phyloP scores from a whole-genome alignment of 1,140 invertebrate genomes.

The Pseudomyrmex dendroicus region DNA sequence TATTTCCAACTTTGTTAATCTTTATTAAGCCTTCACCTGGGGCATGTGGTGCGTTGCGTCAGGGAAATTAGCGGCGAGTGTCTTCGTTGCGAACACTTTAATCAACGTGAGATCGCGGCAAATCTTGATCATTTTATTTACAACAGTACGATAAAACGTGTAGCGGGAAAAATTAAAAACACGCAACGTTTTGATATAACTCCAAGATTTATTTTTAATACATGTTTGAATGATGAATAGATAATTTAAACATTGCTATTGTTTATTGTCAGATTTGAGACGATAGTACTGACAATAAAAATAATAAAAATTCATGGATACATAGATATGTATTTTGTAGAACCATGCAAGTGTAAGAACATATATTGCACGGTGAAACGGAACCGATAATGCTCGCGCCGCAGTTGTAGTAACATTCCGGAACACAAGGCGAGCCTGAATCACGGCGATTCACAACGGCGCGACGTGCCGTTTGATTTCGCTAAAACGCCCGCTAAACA shows the following conservation, averaged over 20 bases:
- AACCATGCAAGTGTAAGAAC: not conserved
- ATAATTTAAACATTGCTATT: too few species aligned
- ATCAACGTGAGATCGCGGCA: not conserved
- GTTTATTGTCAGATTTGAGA: not conserved
- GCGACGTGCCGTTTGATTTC: constrained; percentile 57
- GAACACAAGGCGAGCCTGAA: constrained; percentile 44
- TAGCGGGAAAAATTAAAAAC: not conserved
- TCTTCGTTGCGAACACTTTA: not conserved
- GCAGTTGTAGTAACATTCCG: constrained; percentile 38
- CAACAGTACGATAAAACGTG: too few species aligned
- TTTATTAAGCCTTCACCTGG: constrained; percentile 83
- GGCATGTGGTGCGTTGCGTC: constrained; percentile 65
- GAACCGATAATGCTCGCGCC: constrained; percentile 29
- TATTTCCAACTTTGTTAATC: constrained; percentile 83
- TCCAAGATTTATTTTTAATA: not conserved
- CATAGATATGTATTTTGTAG: too few species aligned
- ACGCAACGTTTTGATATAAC: not conserved
- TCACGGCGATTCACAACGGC: constrained; percentile 27
- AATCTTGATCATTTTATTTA: constrained; percentile 15
- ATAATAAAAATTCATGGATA: not conserved
- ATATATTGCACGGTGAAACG: constrained; percentile 34
- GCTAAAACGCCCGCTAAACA: constrained; percentile 50
- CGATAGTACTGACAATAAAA: not conserved
- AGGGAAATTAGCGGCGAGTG: constrained; percentile 26
- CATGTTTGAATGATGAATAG: too few species aligned